Percentiles rank a stretch among this genome's conserved stretches.
Conservation (phyloP, 2,888 invertebrate genomes). For the Eustalomyia histrio region DNA sequence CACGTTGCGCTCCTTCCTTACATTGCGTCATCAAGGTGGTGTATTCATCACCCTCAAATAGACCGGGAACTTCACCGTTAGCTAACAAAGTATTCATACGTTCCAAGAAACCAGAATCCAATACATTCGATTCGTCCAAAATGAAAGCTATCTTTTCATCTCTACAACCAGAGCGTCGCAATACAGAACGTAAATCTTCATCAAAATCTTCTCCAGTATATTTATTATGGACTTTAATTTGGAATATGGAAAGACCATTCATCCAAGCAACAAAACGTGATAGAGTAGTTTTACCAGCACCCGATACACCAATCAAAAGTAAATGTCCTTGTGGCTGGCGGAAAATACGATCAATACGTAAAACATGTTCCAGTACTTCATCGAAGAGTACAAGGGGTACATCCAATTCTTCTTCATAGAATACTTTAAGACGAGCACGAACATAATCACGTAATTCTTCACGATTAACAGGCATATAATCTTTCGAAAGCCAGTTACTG, state of each 20-base stretch:
- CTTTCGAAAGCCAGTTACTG: constrained; percentile 99
- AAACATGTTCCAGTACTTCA: constrained; percentile 99
- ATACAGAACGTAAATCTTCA: constrained; percentile 95
- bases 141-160: constrained; percentile 99
- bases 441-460: constrained; percentile 98
- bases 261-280: constrained; percentile 99
- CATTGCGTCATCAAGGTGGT: constrained; percentile 99
- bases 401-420: constrained; percentile 99
- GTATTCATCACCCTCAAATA: constrained; percentile 98
- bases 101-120: constrained; percentile 99
- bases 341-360: constrained; percentile 99
- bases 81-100: constrained; percentile 99
- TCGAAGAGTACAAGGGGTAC: constrained; percentile 99
- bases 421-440: constrained; percentile 97
- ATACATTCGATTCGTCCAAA: constrained; percentile 98
- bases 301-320: constrained; percentile 98
- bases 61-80: constrained; percentile 97
- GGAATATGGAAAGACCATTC: constrained; percentile 99
- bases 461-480: constrained; percentile 97
- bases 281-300: constrained; percentile 99
- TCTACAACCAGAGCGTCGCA: constrained; percentile 92
- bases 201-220: constrained; percentile 99
- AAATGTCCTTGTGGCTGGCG: constrained; percentile 99
- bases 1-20: constrained; percentile 98
- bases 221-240: constrained; percentile 99